Evolutionary conservation across 2,113 vertebrate species (phyloP).

Genomic region (Probosciger aterrimus): DNA sequence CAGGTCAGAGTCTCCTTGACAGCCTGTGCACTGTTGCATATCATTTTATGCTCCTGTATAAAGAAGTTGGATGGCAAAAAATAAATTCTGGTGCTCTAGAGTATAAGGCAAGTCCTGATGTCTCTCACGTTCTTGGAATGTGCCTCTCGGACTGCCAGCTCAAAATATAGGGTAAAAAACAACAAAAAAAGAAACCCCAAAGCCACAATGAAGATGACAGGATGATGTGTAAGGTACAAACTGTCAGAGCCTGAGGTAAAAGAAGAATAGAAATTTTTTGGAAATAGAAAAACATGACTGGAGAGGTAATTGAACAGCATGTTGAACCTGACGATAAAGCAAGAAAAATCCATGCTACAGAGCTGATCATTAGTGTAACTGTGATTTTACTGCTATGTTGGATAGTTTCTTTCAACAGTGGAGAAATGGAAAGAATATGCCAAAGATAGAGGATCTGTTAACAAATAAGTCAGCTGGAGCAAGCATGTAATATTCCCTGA

Average conservation of each 20-base stretch:
- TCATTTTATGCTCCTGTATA: neutral
- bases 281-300: neutral
- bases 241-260: neutral
- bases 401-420: conserved; percentile 21
- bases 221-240: neutral
- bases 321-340: neutral
- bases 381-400: conserved; percentile 5
- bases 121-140: neutral
- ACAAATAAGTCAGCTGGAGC: conserved; percentile 29
- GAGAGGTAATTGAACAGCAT: neutral
- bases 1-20: conserved; percentile 61
- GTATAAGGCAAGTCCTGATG: neutral
- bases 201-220: neutral
- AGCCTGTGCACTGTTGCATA: neutral
- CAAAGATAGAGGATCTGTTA: conserved; percentile 51
- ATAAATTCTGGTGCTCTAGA: neutral
- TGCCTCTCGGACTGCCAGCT: neutral
- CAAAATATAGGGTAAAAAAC: neutral
- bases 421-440: conserved; percentile 36
- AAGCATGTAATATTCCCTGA: conserved; percentile 4
- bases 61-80: conserved; percentile 11
- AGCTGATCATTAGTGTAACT: conserved; percentile 14
- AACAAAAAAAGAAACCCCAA: rapidly evolving
- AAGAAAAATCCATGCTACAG: neutral
- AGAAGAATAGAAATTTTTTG: neutral